These are phyloP conservation scores for Drosophila orosa DNA, from an alignment of 1,140 invertebrate species.

Conservation along the genomic window DNA sequence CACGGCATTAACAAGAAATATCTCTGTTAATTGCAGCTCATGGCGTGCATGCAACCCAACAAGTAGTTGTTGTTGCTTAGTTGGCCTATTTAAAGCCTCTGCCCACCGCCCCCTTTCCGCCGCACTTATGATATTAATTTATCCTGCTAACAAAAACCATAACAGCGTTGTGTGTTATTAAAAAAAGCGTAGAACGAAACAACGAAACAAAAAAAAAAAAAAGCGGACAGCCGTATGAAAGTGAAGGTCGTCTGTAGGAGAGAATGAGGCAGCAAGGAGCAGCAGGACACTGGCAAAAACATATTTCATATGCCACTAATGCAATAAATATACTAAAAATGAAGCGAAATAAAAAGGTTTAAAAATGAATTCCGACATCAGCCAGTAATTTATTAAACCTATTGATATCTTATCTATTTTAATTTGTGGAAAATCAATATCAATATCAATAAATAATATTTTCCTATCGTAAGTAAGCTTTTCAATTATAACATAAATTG, in stretches of 20 bases:
- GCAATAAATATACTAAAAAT: background rate
- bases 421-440: too few species aligned
- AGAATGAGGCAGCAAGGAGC: constrained; percentile 45
- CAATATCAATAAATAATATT: too few species aligned
- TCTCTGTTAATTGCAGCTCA: constrained; percentile 40
- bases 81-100: constrained; percentile 62
- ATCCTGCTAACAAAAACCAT: constrained; percentile 22
- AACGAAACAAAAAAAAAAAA: constrained; percentile 32
- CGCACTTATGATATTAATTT: constrained; percentile 48
- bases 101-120: background rate
- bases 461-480: too few species aligned
- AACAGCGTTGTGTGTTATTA: constrained; percentile 45
- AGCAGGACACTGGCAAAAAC: constrained; percentile 27
- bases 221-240: constrained; percentile 52
- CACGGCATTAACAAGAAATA: constrained; percentile 40
- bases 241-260: constrained; percentile 80
- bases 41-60: constrained; percentile 39
- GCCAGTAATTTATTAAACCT: background rate
- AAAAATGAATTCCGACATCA: too few species aligned
- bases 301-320: background rate
- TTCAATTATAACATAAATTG: too few species aligned
- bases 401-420: background rate
- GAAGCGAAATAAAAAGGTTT: background rate
- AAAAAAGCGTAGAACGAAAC: constrained; percentile 39
- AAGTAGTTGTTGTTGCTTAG: constrained; percentile 49